Percentiles rank a stretch among this genome's conserved stretches.
phyloP scores from a whole-genome alignment of 2,113 vertebrate genomes.

The Ellobius talpinus region DNA sequence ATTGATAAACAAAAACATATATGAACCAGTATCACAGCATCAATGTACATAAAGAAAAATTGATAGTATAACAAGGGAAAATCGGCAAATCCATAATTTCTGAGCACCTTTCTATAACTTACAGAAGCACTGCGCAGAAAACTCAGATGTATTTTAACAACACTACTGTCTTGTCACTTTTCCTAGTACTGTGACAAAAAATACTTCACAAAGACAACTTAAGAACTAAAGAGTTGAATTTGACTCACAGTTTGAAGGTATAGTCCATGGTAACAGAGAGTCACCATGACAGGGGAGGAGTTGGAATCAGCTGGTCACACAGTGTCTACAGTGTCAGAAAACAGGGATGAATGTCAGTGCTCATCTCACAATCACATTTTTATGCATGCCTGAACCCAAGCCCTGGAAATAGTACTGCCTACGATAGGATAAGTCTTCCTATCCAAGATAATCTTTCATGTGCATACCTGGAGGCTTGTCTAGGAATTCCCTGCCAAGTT shows the following conservation, averaged over 20 bases:
- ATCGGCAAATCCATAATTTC: background rate
- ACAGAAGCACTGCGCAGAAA: slow-evolving; percentile 12
- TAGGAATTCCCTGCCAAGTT: background rate
- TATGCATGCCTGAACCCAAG: background rate
- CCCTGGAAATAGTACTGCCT: background rate
- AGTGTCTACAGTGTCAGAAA: background rate
- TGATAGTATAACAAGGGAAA: background rate
- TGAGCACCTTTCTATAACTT: background rate
- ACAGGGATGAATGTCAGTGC: background rate
- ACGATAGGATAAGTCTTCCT: background rate
- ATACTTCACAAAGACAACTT: background rate
- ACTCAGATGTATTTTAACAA: slow-evolving; percentile 40
- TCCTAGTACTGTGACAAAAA: background rate
- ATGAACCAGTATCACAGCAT: slow-evolving; percentile 2
- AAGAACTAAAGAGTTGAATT: background rate
- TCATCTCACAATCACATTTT: background rate
- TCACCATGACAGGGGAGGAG: background rate
- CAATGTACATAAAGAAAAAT: background rate
- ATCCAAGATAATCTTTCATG: background rate
- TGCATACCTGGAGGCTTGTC: background rate
- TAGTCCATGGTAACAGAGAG: background rate
- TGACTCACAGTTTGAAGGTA: background rate
- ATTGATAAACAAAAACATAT: background rate
- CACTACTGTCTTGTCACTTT: background rate
- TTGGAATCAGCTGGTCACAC: background rate